Base-by-base conservation (phyloP, 2,797 vertebrate species). In the Atherinosoma microstoma region DNA sequence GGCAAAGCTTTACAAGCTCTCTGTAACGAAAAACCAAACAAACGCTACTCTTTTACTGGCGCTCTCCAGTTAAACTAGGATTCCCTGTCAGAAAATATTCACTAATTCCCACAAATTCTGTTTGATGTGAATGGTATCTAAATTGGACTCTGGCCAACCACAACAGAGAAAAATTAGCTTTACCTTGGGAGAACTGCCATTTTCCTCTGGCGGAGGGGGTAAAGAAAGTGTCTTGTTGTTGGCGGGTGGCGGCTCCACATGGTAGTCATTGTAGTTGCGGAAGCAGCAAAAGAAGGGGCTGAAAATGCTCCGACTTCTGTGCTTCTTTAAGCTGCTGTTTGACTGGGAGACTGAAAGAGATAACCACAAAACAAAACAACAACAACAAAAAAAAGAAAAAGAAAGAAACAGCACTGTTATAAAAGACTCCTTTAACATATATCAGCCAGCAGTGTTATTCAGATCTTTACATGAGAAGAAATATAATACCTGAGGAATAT, bases 251-350 rank as follows among this genome's bases (percentile, higher is more conserved):
- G 95, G 90, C 69, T 99, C 98, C 84, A 94, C 96, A 93, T 96
- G 95, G 88, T 98, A 97, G 89, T 96, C 97, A 96, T 97, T 95
- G 91, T 98, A 98, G 93, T 96, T 96, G 63, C 97, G 97, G 94
- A 99, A 98, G 94, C 98, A 99, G 95, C 98, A 99, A 94, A 99
- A 98, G 92, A 99, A 97, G 65, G 97, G 97, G 92, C 97, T 98
- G 91, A 99, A 98, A 93, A 99, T 96, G 92, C 98, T 97, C 71
- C 97, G 93, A 90, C 94, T 96, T 51, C 97, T 94, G 84, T 97
- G 97, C 92, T 99, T 99, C 94, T 99, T 99, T 86, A 98, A 88
- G 94, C 96, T 97, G 96, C 96, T 94, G 92, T 95, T 97, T 92
- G 97, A 96, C 93, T 98, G 97, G 85, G 97, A 97, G 76, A 97